Conservation (phyloP, 2,888 invertebrate species). For the Podabrus alpinus region DNA sequence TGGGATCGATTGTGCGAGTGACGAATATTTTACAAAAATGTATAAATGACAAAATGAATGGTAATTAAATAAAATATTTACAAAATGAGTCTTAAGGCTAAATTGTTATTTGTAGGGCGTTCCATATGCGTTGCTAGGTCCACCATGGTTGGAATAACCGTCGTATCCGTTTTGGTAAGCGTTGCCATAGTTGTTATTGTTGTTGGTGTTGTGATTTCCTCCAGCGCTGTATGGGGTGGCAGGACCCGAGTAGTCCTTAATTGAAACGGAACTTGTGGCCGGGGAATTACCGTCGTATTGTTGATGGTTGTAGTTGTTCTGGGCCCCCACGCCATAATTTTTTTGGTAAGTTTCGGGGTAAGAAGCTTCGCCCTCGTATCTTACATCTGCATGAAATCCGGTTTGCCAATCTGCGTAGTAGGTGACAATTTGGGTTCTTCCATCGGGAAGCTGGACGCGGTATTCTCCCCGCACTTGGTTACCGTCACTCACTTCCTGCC, state of each 20-base stretch:
- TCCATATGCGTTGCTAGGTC: constrained; percentile 37
- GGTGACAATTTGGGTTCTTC: constrained; percentile 68
- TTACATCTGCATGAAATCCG: constrained; percentile 79
- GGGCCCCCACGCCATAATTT: constrained; percentile 14
- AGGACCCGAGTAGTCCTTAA: constrained; percentile 42
- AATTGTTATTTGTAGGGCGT: constrained; percentile 35
- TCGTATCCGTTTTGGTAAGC: constrained; percentile 26
- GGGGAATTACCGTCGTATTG: constrained; percentile 20
- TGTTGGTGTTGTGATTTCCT: constrained; percentile 8
- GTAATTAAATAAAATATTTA: neutral
- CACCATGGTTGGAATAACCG: constrained; percentile 31
- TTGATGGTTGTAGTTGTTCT: neutral
- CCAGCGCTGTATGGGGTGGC: constrained; percentile 33
- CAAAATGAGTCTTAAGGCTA: neutral
- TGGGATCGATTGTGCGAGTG: neutral
- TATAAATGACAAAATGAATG: neutral
- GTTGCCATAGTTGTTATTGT: constrained; percentile 17
- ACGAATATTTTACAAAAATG: neutral
- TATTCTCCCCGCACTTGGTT: constrained; percentile 69
- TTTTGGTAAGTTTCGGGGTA: constrained; percentile 63
- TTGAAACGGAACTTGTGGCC: constrained; percentile 41
- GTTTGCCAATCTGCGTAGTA: constrained; percentile 81
- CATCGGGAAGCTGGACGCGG: constrained; percentile 65
- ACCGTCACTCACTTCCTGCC: constrained; percentile 73
- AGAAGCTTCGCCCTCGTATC: constrained; percentile 69